phyloP scores from a whole-genome alignment of 1,140 invertebrate species.

The Ectropis grisescens region DNA sequence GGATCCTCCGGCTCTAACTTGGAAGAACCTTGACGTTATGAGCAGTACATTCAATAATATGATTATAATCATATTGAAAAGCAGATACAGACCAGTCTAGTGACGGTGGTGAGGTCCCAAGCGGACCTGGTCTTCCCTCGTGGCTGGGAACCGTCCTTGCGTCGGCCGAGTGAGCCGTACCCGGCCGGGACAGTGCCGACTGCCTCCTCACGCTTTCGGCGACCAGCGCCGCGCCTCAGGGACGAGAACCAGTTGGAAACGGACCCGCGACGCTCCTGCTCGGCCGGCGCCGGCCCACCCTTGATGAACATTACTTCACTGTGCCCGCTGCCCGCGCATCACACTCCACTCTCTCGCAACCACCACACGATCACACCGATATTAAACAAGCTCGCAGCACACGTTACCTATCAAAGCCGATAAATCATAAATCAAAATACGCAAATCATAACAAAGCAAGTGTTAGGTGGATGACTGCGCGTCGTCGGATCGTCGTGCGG shows the following conservation, averaged over 20 bases:
- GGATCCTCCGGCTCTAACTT: too few relatives aligned
- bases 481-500: slow-evolving; percentile 21
- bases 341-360: slow-evolving; percentile 31
- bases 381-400: slow-evolving; percentile 37
- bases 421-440: slow-evolving; percentile 28
- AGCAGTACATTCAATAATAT: too few relatives aligned
- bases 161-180: slow-evolving; percentile 63
- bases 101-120: slow-evolving; percentile 73
- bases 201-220: slow-evolving; percentile 53
- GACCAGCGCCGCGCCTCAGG: slow-evolving; percentile 70
- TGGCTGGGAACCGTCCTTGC: slow-evolving; percentile 47
- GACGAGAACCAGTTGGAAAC: slow-evolving; percentile 84
- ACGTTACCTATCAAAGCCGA: slow-evolving; percentile 40
- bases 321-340: slow-evolving; percentile 45
- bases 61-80: slow-evolving; percentile 1
- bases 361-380: slow-evolving; percentile 22
- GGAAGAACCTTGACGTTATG: too few relatives aligned
- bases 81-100: slow-evolving; percentile 64
- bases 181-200: slow-evolving; percentile 41
- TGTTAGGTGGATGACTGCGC: slow-evolving; percentile 44
- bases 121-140: slow-evolving; percentile 73
- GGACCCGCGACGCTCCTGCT: slow-evolving; percentile 71
- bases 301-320: slow-evolving; percentile 68
- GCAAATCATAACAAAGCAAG: slow-evolving; percentile 37
- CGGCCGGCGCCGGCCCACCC: slow-evolving; percentile 41